Percentiles rank a stretch among this genome's conserved stretches.
phyloP scores from a whole-genome alignment of 2,888 invertebrate genomes.

The Macrosiphum euphorbiae region DNA sequence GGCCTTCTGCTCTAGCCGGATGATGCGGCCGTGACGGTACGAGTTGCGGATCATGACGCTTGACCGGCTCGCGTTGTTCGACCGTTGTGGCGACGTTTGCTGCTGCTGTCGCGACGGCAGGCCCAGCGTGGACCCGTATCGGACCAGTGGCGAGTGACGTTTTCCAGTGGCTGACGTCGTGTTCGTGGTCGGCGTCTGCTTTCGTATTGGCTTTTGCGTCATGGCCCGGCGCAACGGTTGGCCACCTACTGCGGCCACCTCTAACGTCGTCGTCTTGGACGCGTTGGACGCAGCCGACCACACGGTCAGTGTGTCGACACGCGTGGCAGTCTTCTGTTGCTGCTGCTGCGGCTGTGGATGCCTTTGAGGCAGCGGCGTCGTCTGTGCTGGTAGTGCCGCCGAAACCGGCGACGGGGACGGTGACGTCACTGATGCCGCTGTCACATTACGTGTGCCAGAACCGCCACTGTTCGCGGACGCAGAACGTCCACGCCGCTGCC shows the following conservation, averaged over 20 bases:
- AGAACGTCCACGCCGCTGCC: slow-evolving; percentile 10
- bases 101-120: neutral
- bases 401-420: slow-evolving; percentile 65
- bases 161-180: neutral
- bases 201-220: slow-evolving; percentile 46
- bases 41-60: slow-evolving; percentile 76
- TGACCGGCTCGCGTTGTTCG: slow-evolving; percentile 70
- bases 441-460: slow-evolving; percentile 44
- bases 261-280: slow-evolving; percentile 73
- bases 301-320: slow-evolving; percentile 70
- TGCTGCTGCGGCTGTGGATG: slow-evolving; percentile 69
- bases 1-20: slow-evolving; percentile 93
- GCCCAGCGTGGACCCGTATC: slow-evolving; percentile 22
- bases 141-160: neutral
- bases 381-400: slow-evolving; percentile 69
- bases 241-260: neutral
- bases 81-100: neutral
- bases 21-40: slow-evolving; percentile 83
- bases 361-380: slow-evolving; percentile 69
- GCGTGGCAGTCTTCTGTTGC: slow-evolving; percentile 72
- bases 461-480: slow-evolving; percentile 61
- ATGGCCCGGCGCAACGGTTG: slow-evolving; percentile 42
- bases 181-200: neutral
- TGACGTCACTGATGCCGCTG: slow-evolving; percentile 25
- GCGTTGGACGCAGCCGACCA: slow-evolving; percentile 60